phyloP scores from a whole-genome alignment of 2,113 vertebrate species.

The Siniperca chuatsi region DNA sequence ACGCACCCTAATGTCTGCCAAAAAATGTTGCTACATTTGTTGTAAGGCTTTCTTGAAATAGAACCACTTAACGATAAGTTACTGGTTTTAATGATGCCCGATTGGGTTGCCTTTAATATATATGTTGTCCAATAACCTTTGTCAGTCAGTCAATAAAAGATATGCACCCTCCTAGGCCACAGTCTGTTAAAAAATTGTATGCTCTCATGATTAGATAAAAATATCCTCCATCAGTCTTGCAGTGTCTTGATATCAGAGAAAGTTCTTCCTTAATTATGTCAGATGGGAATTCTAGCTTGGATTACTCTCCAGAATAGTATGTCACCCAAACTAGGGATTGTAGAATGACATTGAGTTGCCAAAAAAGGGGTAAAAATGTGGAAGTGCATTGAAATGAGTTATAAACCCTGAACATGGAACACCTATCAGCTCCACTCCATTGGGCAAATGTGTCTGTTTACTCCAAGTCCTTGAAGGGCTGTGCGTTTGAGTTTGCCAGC shows the following conservation, averaged over 20 bases:
- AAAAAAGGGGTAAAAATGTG: slow-evolving; percentile 17
- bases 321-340: neutral
- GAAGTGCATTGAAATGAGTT: slow-evolving; percentile 56
- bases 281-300: neutral
- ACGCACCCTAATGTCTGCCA: neutral
- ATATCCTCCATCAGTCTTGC: neutral
- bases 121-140: neutral
- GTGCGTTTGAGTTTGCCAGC: slow-evolving; percentile 61
- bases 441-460: slow-evolving; percentile 75
- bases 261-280: slow-evolving; percentile 9
- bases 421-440: slow-evolving; percentile 72
- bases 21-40: neutral
- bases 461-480: slow-evolving; percentile 75
- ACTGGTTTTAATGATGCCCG: neutral
- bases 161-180: neutral
- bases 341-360: slow-evolving; percentile 44
- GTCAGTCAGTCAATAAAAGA: neutral
- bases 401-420: slow-evolving; percentile 61
- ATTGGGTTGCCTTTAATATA: neutral
- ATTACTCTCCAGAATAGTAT: slow-evolving; percentile 5
- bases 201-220: neutral
- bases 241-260: neutral
- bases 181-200: neutral
- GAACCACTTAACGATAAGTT: neutral
- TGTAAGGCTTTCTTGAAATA: neutral